Percentiles rank a stretch among this genome's conserved stretches.
These are phyloP conservation scores for Tipula vernalis DNA, from an alignment of 2,888 invertebrate genomes.

Conservation along the genomic window DNA sequence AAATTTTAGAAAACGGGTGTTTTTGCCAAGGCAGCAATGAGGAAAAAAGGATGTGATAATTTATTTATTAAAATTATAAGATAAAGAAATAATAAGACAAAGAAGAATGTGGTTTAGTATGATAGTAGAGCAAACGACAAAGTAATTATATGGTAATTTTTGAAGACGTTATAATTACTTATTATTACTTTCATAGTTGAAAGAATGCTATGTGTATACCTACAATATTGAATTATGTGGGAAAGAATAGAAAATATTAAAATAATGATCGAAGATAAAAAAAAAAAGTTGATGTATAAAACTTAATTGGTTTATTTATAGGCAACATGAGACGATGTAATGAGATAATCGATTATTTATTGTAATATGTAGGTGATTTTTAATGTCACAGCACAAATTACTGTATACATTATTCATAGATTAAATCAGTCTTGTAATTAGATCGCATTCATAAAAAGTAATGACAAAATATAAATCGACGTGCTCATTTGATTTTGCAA, in stretches of 20 bases:
- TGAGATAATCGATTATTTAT: not conserved
- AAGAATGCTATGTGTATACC: not conserved
- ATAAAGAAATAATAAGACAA: not conserved
- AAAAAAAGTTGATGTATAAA: not conserved
- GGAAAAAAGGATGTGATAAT: too few species aligned
- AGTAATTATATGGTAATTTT: not conserved
- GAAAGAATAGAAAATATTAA: not conserved
- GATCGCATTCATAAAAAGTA: too few species aligned
- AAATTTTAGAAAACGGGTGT: not conserved
- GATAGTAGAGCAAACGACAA: not conserved
- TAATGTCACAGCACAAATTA: not conserved
- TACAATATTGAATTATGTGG: not conserved
- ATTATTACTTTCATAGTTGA: not conserved
- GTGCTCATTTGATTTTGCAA: too few species aligned
- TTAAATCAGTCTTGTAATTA: not conserved
- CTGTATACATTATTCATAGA: not conserved
- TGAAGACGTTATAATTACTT: not conserved
- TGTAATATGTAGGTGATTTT: not conserved
- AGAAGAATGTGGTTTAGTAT: not conserved
- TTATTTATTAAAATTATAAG: not conserved
- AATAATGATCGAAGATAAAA: not conserved
- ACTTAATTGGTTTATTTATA: not conserved
- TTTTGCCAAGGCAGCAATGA: too few species aligned
- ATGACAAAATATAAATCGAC: too few species aligned
- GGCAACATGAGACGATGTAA: not conserved